A percentile compares a stretch with the other conserved stretches of the same genome.
These are phyloP conservation scores for Thripadectes ignobilis DNA, from an alignment of 2,797 vertebrate genomes.

Conservation along the genomic window DNA sequence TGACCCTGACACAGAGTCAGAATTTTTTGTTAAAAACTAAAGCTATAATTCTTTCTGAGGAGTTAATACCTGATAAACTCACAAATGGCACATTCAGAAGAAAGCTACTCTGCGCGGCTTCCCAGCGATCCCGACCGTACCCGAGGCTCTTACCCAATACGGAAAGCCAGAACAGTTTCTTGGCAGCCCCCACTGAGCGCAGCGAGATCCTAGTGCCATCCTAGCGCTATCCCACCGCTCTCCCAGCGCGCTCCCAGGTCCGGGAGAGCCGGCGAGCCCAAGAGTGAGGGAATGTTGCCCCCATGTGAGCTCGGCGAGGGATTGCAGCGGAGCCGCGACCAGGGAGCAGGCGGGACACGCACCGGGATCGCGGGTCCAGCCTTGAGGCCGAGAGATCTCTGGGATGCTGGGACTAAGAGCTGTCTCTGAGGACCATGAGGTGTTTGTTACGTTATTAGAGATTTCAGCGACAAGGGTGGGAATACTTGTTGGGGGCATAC, in stretches of 20 bases:
- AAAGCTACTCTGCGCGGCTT: not conserved
- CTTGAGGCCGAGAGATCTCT: fast-evolving
- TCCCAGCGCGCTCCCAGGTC: not conserved
- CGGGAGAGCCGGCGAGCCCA: fast-evolving
- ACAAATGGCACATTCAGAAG: not conserved
- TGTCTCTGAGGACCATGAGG: fast-evolving
- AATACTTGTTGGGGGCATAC: not conserved
- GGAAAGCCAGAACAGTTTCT: not conserved
- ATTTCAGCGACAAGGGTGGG: not conserved
- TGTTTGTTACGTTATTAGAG: too few relatives aligned
- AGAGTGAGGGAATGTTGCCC: not conserved
- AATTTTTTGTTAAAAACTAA: not conserved
- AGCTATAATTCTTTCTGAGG: not conserved
- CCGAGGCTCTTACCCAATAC: not conserved
- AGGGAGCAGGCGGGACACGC: too few relatives aligned
- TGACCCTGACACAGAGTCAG: not conserved
- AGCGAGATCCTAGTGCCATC: not conserved
- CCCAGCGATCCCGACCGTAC: not conserved
- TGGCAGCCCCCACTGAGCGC: not conserved
- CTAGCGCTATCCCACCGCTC: too few relatives aligned
- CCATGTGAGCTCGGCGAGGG: not conserved
- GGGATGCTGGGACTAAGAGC: fast-evolving
- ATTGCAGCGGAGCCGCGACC: not conserved
- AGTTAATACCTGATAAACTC: not conserved
- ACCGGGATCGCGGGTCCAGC: too few relatives aligned